Base-by-base conservation (phyloP, 2,888 invertebrate genomes). In the Nowickia ferox region DNA sequence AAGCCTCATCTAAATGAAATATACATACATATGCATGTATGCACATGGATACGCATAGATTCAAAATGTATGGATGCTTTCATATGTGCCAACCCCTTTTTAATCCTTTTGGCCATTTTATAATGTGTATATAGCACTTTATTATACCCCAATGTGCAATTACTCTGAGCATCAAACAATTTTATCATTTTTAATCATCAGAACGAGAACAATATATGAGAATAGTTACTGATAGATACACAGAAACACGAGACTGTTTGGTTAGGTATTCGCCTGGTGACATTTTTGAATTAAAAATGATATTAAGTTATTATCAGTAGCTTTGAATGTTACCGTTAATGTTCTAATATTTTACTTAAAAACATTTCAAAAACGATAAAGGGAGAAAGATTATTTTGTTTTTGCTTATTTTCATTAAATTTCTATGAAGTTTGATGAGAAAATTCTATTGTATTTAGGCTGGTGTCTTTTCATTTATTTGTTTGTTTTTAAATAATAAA, bases 111-210 rank as follows among this genome's bases (percentile, higher is more conserved):
- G 90, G 89, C 91, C 91, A 91, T 90, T 92, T 92, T 92, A 92
- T 92, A 92, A 92, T 91, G 92, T 92, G 92, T 92, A 90, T 92
- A 92, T 92, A 91, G 92, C 91, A 91, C 91, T 91, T 92, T 91
- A 92, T 90, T 89, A 88, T 90, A 89, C 92, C 91, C 92, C 82
- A 86, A 91, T 89, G 92, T 89, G 88, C 88, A 89, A 92, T 92
- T 89, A 90, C 89, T 89, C 88, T 48, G 88, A 89, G 89, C 89
- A 91, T 84, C 86, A 90, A 90, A 90, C 90, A 91, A 90, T 92
- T 92, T 92, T 92, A 92, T 92, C 92, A 91, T 91, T 90, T 90
- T 91, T 90, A 92, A 92, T 90, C 92, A 91, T 91, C 91, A 89
- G 87, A 89, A 61, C 51, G 59, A 78, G 42, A 61, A 84, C 51